phyloP scores from a whole-genome alignment of 2,797 vertebrate genomes.

The Peromyscus eremicus region DNA sequence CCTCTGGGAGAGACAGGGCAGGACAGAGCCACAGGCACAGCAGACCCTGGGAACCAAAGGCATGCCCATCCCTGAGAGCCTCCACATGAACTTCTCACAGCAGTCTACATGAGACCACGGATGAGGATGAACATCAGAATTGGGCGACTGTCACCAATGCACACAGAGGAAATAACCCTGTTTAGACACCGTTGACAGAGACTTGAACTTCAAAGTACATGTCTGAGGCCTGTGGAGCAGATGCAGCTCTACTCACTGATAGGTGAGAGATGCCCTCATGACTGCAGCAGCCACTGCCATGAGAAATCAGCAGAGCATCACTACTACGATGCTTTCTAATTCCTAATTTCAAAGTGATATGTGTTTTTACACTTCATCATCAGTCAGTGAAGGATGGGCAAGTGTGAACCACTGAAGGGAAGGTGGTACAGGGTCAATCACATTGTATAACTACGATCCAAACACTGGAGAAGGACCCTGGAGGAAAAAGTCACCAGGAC shows the following conservation, averaged over 20 bases:
- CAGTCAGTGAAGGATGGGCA: neutral
- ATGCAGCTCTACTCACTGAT: neutral
- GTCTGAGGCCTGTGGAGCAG: neutral
- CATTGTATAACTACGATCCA: neutral
- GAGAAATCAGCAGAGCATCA: rapidly evolving
- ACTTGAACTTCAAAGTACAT: too few relatives aligned
- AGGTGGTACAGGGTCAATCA: too few relatives aligned
- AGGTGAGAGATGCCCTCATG: neutral
- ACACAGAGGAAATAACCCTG: neutral
- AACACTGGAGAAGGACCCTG: neutral
- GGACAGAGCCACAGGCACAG: neutral
- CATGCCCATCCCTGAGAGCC: neutral
- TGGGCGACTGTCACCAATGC: neutral
- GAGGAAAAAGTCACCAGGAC: too few relatives aligned
- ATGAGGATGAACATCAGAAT: neutral
- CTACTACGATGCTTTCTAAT: rapidly evolving
- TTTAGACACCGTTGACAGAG: neutral
- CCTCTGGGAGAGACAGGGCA: neutral
- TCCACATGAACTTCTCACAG: neutral
- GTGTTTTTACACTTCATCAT: neutral
- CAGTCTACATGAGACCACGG: neutral
- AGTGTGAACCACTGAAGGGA: too few relatives aligned
- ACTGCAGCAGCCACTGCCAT: rapidly evolving
- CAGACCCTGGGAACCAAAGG: neutral
- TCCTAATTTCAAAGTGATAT: neutral